Percentiles rank a stretch among this genome's conserved stretches.
These are phyloP conservation scores for Amphipoea lucens DNA, from an alignment of 2,888 invertebrate species.

Conservation along the genomic window DNA sequence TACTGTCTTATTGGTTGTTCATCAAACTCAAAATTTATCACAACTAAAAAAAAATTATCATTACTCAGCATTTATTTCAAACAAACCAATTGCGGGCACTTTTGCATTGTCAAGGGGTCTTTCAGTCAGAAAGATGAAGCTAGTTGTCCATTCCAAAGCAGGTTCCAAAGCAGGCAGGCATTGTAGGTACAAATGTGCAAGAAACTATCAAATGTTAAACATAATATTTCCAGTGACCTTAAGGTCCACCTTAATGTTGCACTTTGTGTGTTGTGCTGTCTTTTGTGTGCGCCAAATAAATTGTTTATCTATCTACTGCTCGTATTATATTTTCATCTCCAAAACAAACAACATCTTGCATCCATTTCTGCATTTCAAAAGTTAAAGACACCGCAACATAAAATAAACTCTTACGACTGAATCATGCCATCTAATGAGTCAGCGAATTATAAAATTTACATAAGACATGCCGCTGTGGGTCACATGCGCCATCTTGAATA, in stretches of 20 bases:
- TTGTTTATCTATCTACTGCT: too few species aligned
- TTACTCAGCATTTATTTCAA: neutral
- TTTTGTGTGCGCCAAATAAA: too few species aligned
- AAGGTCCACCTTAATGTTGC: too few species aligned
- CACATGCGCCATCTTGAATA: slow-evolving; percentile 34
- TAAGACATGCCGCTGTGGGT: slow-evolving; percentile 49
- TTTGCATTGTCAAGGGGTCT: neutral
- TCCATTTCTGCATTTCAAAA: neutral
- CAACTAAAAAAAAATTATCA: too few species aligned
- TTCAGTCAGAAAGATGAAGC: neutral
- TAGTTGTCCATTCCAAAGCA: neutral
- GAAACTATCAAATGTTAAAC: neutral
- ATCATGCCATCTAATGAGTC: slow-evolving; percentile 50
- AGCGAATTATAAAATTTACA: slow-evolving; percentile 64
- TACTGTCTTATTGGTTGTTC: neutral
- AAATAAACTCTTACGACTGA: neutral
- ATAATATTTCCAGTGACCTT: neutral
- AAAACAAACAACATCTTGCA: too few species aligned
- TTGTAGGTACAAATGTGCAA: neutral
- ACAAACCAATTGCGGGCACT: neutral
- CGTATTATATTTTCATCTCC: too few species aligned
- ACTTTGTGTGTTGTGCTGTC: too few species aligned
- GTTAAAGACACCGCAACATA: neutral
- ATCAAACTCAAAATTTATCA: neutral
- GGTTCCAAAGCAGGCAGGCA: too few species aligned